Evolutionary conservation across 2,797 vertebrate genomes (phyloP).

Genomic region (Coluber constrictor): DNA sequence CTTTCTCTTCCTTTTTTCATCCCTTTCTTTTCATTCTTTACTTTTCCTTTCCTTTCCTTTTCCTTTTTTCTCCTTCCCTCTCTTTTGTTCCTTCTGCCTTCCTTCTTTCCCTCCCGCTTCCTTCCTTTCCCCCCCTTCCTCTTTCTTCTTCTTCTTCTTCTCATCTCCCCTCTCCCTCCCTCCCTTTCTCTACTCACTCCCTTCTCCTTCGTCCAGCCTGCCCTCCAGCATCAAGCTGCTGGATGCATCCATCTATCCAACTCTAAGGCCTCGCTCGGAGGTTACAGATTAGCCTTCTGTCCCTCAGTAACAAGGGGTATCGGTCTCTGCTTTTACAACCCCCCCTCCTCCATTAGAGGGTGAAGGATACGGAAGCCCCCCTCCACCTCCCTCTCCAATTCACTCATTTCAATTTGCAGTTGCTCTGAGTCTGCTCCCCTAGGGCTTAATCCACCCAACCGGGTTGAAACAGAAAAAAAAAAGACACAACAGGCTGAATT

Average conservation of each 20-base stretch:
- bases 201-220: not conserved
- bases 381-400: not conserved
- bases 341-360: not conserved
- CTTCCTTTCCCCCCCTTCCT: not conserved
- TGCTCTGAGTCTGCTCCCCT: too few relatives aligned
- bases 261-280: too few relatives aligned
- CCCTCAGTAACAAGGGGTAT: not conserved
- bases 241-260: too few relatives aligned
- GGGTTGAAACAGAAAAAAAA: not conserved
- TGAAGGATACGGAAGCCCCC: not conserved
- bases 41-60: too few relatives aligned
- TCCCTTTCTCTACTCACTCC: not conserved
- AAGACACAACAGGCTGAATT: not conserved
- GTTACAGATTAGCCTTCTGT: too few relatives aligned
- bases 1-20: too few relatives aligned
- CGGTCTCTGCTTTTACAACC: not conserved
- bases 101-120: too few relatives aligned
- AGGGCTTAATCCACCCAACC: not conserved
- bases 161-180: too few relatives aligned
- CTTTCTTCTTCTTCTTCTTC: too few relatives aligned
- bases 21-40: not conserved
- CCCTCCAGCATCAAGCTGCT: not conserved
- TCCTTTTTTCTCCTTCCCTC: accelerated
- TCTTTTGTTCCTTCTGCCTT: accelerated
- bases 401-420: not conserved